Evolutionary conservation across 2,888 invertebrate species (phyloP).

Genomic region (Zhuqinia jingwanae): DNA sequence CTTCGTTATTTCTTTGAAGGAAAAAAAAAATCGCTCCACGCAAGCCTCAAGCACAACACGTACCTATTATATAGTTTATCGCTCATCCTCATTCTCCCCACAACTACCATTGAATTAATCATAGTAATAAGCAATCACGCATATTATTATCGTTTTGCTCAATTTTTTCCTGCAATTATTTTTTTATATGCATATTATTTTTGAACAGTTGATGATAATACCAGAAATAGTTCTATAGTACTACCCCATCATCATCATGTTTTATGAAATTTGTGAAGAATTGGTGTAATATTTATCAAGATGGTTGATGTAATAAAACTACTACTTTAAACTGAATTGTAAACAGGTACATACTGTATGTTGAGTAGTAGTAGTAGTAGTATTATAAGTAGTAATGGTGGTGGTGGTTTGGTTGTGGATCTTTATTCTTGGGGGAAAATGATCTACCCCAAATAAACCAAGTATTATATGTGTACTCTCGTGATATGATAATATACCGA

Average conservation of each 20-base stretch:
- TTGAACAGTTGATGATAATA: background rate
- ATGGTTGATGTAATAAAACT: background rate
- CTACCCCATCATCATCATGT: background rate
- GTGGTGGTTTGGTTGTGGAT: background rate
- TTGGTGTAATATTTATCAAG: background rate
- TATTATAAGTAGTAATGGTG: background rate
- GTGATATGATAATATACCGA: background rate
- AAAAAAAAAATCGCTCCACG: no score
- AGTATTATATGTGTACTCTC: background rate
- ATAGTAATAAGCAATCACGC: constrained; percentile 58
- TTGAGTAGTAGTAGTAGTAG: background rate
- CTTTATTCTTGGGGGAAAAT: constrained; percentile 43
- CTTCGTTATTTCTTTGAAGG: no score
- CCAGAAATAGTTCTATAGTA: no score
- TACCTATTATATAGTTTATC: background rate
- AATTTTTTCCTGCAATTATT: constrained; percentile 55
- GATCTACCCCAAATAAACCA: constrained; percentile 14
- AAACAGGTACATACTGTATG: background rate
- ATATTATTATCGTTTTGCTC: constrained; percentile 28
- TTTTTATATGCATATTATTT: background rate
- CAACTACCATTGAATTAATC: constrained; percentile 47
- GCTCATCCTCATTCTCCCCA: constrained; percentile 33
- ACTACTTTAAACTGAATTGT: no score
- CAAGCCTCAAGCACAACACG: background rate
- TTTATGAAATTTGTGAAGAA: background rate